Conservation (phyloP, 2,113 vertebrate genomes). For the Notothenia coriiceps region DNA sequence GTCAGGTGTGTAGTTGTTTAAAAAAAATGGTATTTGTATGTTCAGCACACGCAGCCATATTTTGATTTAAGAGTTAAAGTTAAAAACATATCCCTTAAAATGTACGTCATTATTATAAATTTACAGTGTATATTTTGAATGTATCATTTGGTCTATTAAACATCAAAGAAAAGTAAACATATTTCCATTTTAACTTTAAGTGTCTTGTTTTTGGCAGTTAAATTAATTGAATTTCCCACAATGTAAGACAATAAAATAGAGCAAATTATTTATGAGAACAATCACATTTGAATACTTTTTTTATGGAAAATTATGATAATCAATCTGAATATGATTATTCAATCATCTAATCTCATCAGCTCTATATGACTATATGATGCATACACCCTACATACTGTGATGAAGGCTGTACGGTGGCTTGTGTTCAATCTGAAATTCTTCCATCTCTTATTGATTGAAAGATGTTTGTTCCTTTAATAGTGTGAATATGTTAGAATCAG, state of each 20-base stretch:
- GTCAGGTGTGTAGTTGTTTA: too few species aligned
- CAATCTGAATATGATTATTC: too few species aligned
- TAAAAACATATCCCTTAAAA: too few species aligned
- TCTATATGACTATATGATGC: neutral
- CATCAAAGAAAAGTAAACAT: neutral
- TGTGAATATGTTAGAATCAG: neutral
- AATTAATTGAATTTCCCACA: too few species aligned
- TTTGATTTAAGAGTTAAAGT: too few species aligned
- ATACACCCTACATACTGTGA: neutral
- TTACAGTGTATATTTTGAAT: neutral
- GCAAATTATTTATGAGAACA: neutral
- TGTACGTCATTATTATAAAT: too few species aligned
- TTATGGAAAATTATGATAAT: neutral
- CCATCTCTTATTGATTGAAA: neutral
- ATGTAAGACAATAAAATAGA: too few species aligned
- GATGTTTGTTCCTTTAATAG: neutral
- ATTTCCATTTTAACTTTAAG: too few species aligned
- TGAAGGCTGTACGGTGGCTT: neutral
- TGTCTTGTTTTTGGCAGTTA: neutral
- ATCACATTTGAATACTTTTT: neutral
- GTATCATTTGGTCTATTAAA: neutral
- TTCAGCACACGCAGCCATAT: too few species aligned
- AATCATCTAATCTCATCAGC: neutral
- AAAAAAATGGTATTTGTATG: too few species aligned
- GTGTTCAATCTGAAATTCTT: neutral